A percentile compares a stretch with the other conserved stretches of the same genome.
Conservation (phyloP, 1,140 invertebrate genomes). For the Tigriopus japonicus region DNA sequence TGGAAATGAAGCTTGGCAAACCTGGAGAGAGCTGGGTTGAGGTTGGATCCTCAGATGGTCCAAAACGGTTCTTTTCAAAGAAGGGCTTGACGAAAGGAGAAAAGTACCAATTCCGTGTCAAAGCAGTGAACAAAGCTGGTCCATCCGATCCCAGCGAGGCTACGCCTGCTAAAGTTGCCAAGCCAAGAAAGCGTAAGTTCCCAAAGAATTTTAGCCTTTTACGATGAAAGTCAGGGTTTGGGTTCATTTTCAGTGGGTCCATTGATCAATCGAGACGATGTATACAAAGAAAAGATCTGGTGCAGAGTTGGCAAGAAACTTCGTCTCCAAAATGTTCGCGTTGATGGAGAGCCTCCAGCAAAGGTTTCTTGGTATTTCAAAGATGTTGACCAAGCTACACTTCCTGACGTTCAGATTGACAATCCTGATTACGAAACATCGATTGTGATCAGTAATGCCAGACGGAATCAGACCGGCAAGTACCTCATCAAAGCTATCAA, state of each 20-base stretch:
- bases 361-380: constrained; percentile 69
- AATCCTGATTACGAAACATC: constrained; percentile 86
- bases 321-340: constrained; percentile 68
- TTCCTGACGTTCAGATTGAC: constrained; percentile 37
- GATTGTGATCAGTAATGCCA: constrained; percentile 55
- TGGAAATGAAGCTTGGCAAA: constrained; percentile 9
- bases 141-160: constrained; percentile 70
- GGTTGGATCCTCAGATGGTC: constrained; percentile 10
- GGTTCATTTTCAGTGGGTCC: constrained; percentile 49
- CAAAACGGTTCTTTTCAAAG: constrained; percentile 6
- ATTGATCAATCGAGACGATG: constrained; percentile 71
- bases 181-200: constrained; percentile 65
- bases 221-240: not conserved
- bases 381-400: not conserved
- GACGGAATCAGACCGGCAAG: constrained; percentile 61
- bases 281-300: constrained; percentile 57
- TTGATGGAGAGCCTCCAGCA: constrained; percentile 86
- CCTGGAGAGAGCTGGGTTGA: not conserved
- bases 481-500: constrained; percentile 85
- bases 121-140: constrained; percentile 84
- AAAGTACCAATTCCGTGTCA: constrained; percentile 82
- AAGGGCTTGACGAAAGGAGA: constrained; percentile 72
- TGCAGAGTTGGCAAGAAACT: constrained; percentile 65
- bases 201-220: not conserved
- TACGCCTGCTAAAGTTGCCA: constrained; percentile 66